phyloP scores from a whole-genome alignment of 1,140 invertebrate species.

The Conus ventricosus region DNA sequence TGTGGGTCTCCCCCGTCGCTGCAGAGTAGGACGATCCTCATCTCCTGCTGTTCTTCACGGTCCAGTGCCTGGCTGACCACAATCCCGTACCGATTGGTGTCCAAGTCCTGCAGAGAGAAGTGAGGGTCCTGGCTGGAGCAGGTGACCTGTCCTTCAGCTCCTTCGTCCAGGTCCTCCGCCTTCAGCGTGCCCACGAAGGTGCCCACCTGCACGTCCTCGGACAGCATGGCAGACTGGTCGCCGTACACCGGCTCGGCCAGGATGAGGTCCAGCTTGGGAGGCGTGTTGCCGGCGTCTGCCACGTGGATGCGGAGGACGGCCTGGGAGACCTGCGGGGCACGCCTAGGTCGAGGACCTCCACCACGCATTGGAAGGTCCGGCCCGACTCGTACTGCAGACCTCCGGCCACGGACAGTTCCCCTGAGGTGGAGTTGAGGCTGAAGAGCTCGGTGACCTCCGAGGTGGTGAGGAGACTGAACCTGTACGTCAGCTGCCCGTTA shows the following conservation, averaged over 20 bases:
- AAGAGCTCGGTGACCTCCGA: slow-evolving; percentile 76
- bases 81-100: slow-evolving; percentile 30
- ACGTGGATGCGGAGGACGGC: slow-evolving; percentile 30
- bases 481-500: slow-evolving; percentile 64
- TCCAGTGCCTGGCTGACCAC: slow-evolving; percentile 81
- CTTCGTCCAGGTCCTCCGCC: slow-evolving; percentile 91
- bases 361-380: slow-evolving; percentile 41
- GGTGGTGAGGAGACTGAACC: slow-evolving; percentile 55
- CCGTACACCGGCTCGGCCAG: slow-evolving; percentile 26
- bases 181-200: slow-evolving; percentile 87
- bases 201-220: slow-evolving; percentile 92
- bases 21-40: slow-evolving; percentile 89
- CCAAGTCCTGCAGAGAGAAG: slow-evolving; percentile 26
- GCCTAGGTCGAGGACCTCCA: slow-evolving; percentile 42
- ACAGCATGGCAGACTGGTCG: slow-evolving; percentile 79
- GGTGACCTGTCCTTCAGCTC: slow-evolving; percentile 83
- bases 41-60: slow-evolving; percentile 87
- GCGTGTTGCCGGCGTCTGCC: slow-evolving; percentile 35
- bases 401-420: slow-evolving; percentile 83
- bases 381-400: slow-evolving; percentile 38
- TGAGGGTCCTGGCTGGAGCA: slow-evolving; percentile 75
- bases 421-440: slow-evolving; percentile 87
- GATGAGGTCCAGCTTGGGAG: slow-evolving; percentile 30
- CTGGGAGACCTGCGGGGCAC: slow-evolving; percentile 11
- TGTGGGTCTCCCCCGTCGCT: slow-evolving; percentile 81